A percentile compares a stretch with the other conserved stretches of the same genome.
Conservation (phyloP, 2,113 vertebrate species). For the Sturnus vulgaris region DNA sequence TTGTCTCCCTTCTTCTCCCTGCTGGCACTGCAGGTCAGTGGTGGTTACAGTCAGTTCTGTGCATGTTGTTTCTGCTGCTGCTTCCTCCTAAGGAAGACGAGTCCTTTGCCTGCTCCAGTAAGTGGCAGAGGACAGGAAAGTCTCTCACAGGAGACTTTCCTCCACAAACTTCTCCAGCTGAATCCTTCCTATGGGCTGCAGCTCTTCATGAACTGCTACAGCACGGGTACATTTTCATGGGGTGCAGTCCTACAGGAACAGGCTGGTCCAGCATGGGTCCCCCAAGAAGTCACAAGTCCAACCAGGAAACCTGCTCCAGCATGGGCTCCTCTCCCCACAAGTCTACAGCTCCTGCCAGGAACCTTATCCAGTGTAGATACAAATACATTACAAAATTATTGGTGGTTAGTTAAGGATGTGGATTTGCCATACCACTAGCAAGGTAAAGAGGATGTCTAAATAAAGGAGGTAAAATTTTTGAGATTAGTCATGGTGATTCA, state of each 20-base stretch:
- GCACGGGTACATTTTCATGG: background rate
- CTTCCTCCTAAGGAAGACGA: background rate
- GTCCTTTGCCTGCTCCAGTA: background rate
- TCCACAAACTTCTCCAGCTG: background rate
- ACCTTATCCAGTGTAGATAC: background rate
- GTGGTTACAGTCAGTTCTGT: background rate
- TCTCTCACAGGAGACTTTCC: background rate
- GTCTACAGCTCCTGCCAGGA: background rate
- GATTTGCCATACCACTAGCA: background rate
- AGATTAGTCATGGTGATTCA: background rate
- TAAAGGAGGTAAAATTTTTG: background rate
- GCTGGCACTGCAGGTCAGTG: accelerated
- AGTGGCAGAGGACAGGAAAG: background rate
- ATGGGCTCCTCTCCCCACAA: background rate
- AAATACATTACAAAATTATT: background rate
- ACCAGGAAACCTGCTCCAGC: background rate
- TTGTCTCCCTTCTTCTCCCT: background rate
- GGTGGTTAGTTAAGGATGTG: background rate
- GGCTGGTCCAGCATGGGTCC: background rate
- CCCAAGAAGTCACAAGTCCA: background rate
- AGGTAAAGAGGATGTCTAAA: background rate
- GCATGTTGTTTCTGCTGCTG: background rate
- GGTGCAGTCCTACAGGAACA: background rate
- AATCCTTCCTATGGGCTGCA: background rate
- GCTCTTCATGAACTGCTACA: background rate